Base-by-base conservation (phyloP, 2,888 invertebrate species). In the Drosophila cognata region DNA sequence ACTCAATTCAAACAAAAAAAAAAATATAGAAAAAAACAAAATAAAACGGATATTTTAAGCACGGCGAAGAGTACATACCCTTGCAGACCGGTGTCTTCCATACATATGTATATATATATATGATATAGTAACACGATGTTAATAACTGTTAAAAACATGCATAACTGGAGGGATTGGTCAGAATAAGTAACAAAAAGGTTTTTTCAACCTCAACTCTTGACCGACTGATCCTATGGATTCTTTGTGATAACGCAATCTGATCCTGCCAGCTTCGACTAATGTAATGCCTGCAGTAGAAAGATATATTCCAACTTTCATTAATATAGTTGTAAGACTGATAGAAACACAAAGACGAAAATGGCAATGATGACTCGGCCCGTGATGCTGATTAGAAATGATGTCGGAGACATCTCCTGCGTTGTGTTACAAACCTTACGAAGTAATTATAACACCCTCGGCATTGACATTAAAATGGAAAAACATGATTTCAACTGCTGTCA, bases 401-500 rank as follows among this genome's bases (percentile, higher is more conserved):
- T 16, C 33, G 33, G 0, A 8, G 16, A 4, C 8, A 16, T 28
- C 1, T 16, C 25, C 8, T 25, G 25, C 4, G 4, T 4, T 4
- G 46, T 25, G 46, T 46, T 16, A 46, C 46, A 25, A 46, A 25
- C 16, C 7, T 25, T 16, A 25, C 8, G 25, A 25, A 16, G 25
- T 25, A 46, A 16, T 46, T 16, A 25, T 25, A 25, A 25, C 16
- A 46, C 46, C 46, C 46, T 25, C 16, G 16, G 7, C 16, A 25
- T 25, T 25, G 46, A 7, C 16, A 46, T 46, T 25, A 25, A 25
- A 46, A 46, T 46, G 67, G 63, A 68, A 66, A 71, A 76, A 79
- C 82, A 90, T 88, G 88, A 87, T 85, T 87, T 88, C 91, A 88
- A 89, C 78, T 80, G 91, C 86, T 88, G 87, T 90, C 87, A 88